Evolutionary conservation across 2,888 invertebrate genomes (phyloP).

Genomic region (Pollenia angustigena): DNA sequence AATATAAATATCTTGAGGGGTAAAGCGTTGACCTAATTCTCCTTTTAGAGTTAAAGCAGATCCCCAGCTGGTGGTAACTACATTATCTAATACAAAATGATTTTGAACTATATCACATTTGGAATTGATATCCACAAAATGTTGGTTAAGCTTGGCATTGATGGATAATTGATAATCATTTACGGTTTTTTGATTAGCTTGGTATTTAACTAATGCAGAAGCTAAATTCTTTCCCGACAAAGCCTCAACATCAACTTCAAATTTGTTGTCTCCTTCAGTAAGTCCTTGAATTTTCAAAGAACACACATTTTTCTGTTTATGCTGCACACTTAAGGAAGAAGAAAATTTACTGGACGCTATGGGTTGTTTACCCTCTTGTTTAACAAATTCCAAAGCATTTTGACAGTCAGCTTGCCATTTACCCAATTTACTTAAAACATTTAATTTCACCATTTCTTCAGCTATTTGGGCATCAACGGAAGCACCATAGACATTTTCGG

Average conservation of each 20-base stretch:
- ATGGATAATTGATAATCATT: slow-evolving; percentile 86
- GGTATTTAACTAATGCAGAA: slow-evolving; percentile 84
- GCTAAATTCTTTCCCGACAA: slow-evolving; percentile 84
- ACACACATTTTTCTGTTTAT: slow-evolving; percentile 74
- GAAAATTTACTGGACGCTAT: slow-evolving; percentile 75
- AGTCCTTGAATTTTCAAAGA: slow-evolving; percentile 85
- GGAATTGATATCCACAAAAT: slow-evolving; percentile 79
- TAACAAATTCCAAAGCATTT: slow-evolving; percentile 74
- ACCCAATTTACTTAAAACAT: slow-evolving; percentile 75
- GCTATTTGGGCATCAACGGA: slow-evolving; percentile 74
- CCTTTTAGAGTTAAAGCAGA: slow-evolving; percentile 80
- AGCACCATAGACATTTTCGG: slow-evolving; percentile 78
- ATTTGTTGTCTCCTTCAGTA: slow-evolving; percentile 75
- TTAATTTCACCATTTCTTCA: slow-evolving; percentile 73
- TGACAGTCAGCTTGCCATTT: slow-evolving; percentile 73
- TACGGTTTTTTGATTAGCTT: slow-evolving; percentile 82
- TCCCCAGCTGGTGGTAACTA: slow-evolving; percentile 81
- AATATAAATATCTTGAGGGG: slow-evolving; percentile 79
- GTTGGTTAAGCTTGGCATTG: slow-evolving; percentile 85
- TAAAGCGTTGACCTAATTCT: slow-evolving; percentile 80
- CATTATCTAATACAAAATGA: slow-evolving; percentile 79
- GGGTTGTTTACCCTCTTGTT: slow-evolving; percentile 67
- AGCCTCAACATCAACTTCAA: slow-evolving; percentile 86
- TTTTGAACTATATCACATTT: slow-evolving; percentile 82
- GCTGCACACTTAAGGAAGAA: slow-evolving; percentile 74